Conservation (phyloP, 1,140 invertebrate genomes). For the Leptinotarsa texana region DNA sequence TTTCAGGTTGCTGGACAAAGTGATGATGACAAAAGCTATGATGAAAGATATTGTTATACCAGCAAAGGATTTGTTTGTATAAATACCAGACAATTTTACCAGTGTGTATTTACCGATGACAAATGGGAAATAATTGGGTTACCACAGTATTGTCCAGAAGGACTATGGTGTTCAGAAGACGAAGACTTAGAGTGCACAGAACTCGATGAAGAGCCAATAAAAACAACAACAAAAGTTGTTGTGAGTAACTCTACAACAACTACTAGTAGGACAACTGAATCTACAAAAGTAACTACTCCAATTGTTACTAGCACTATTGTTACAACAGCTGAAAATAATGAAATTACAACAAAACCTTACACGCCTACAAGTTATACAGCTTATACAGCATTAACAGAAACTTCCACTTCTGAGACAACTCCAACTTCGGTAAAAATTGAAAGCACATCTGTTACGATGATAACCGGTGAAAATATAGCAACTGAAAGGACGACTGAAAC, state of each 20-base stretch:
- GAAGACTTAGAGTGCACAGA: background rate
- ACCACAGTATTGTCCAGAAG: slow-evolving; percentile 11
- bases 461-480: too few relatives aligned
- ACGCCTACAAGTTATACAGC: too few relatives aligned
- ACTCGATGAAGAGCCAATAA: background rate
- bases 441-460: too few relatives aligned
- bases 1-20: background rate
- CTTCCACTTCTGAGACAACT: too few relatives aligned
- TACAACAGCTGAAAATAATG: background rate
- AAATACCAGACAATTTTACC: slow-evolving; percentile 12
- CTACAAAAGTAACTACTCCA: background rate
- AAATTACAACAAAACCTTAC: background rate
- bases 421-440: too few relatives aligned
- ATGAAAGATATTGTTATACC: background rate
- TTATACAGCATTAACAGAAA: too few relatives aligned
- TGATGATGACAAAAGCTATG: background rate
- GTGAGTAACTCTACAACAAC: background rate
- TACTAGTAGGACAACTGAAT: background rate
- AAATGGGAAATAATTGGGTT: background rate
- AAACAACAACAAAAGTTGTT: background rate
- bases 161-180: slow-evolving; percentile 2
- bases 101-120: background rate
- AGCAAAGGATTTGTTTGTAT: slow-evolving; percentile 4
- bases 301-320: background rate
- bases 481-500: too few relatives aligned